Evolutionary conservation across 2,888 invertebrate genomes (phyloP), one percentile per base, ranked within the genome.

Genomic region (Drosophila paracracens): DNA sequence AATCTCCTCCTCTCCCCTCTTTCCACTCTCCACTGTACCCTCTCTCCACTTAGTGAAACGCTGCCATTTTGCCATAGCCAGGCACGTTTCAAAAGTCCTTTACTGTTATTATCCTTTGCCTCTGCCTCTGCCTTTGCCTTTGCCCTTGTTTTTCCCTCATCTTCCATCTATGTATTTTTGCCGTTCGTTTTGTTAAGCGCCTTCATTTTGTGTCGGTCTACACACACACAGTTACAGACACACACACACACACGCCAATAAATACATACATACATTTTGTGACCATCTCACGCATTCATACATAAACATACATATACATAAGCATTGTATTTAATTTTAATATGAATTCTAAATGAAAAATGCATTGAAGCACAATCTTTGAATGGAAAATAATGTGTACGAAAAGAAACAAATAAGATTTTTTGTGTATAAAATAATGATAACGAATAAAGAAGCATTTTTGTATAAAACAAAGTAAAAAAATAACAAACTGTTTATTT

Each of bases 391-490:
- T 29, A 40, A n/a, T 64, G 70, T 72, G 69, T 59, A 63, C 68
- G 70, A 77, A 78, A 82, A 87, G 81, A 79, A 27, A 54, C 36
- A 54, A 73, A 81, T 81, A 77, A 88, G 77, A 88, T 84, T 82
- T 81, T 81, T 87, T 84, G 81, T 88, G 79, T 83, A 83, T 84
- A 87, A 87, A 89, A 82, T 88, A 88, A 80, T 87, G 86, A 87
- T 85, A 89, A 89, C 62, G 79, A 90, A 86, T 89, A 91, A 91
- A 87, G 83, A 91, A 85, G 92, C 92, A 92, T 92, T 92, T 91
- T 92, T 92, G 92, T 92, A 92, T 90, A 92, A 92, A 92, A 92
- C 92, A 92, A 92, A 92, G 88, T 88, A 81, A 88, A 84, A 74
- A 75, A 21, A 66, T 62, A 13, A 8, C 7, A 8, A 25, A 8